Percentiles rank a stretch among this genome's conserved stretches.
Evolutionary conservation across 2,888 invertebrate species (phyloP).

Genomic region (Asteroscopus sphinx): DNA sequence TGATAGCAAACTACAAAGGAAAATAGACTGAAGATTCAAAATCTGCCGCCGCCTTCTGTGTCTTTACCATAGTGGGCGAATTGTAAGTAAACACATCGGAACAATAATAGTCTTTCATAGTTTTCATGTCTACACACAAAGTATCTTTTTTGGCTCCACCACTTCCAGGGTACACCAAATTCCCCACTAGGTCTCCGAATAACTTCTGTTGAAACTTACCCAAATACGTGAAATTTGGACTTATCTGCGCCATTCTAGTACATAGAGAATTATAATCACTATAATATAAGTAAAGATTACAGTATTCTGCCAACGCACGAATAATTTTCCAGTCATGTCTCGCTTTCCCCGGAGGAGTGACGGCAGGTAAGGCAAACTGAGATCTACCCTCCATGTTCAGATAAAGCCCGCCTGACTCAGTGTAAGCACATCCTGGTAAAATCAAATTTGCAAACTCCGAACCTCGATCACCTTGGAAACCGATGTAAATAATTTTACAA

Average conservation of each 20-base stretch:
- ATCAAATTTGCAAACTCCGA: slow-evolving; percentile 96
- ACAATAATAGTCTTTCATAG: slow-evolving; percentile 78
- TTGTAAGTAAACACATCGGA: slow-evolving; percentile 80
- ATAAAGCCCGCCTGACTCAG: slow-evolving; percentile 98
- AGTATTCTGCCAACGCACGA: slow-evolving; percentile 79
- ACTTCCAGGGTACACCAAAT: slow-evolving; percentile 40
- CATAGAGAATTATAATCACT: slow-evolving; percentile 68
- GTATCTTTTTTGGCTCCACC: not conserved
- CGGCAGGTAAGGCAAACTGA: slow-evolving; percentile 96
- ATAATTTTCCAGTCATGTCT: slow-evolving; percentile 99
- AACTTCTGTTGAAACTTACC: slow-evolving; percentile 73
- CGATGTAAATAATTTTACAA: slow-evolving; percentile 95
- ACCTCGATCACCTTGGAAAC: slow-evolving; percentile 98
- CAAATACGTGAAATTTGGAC: slow-evolving; percentile 74
- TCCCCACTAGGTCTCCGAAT: slow-evolving; percentile 62
- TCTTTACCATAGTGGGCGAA: slow-evolving; percentile 79
- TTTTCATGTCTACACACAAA: slow-evolving; percentile 72
- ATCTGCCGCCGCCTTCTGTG: slow-evolving; percentile 71
- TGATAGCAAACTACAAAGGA: slow-evolving; percentile 41
- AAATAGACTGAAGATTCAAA: slow-evolving; percentile 64
- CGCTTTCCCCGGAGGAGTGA: slow-evolving; percentile 97
- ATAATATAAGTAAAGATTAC: slow-evolving; percentile 71
- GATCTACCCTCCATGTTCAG: slow-evolving; percentile 99
- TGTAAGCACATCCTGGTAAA: slow-evolving; percentile 98
- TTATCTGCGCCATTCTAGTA: slow-evolving; percentile 74